Evolutionary conservation across 2,888 invertebrate species (phyloP), one percentile per base, ranked within the genome.

Genomic region (Boloria selene): DNA sequence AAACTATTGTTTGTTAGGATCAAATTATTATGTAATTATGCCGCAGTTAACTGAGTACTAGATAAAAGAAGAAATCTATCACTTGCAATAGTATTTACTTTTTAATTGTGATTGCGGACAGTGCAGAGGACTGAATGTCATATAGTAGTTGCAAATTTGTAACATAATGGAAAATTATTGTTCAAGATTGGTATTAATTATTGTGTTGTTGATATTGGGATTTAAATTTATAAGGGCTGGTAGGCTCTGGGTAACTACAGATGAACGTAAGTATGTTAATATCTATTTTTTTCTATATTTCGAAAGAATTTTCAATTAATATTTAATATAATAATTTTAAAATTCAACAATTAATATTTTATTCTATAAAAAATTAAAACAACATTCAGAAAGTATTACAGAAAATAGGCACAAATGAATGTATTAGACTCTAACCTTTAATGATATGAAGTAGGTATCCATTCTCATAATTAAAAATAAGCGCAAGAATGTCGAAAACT

Each of bases 191-290:
- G n/a, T 14, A 17, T n/a, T 59, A 31, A 31, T 59, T 26, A 17
- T 3, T 47, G 44, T 55, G 38, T 58, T 61, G 50, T 26, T 53
- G 22, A 50, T 63, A 22, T 42, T 69, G 31, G 54, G 60, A 55
- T 66, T 51, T 65, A 56, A 58, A 38, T 63, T 67, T 53, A 68
- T 64, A 6, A 60, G 47, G 31, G 64, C 71, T 58, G 59, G 68
- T 6, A 70, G 69, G 45, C 44, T 63, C 61, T 84, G 81, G 82
- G 68, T 84, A 45, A 85, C 87, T 17, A 88, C 88, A 1, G 89
- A 89, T 69, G 89, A 89, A 73, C 76, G 89, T 89, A 79, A 89
- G 88, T 79, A 50, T 63, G 42, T 50, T 50, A 42, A 38, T 38
- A 3, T 26, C 47, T n/a, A 13, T 31, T 56, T 45, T 61, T n/a